Evolutionary conservation across 1,140 invertebrate genomes (phyloP).

Genomic region (Nebria ingens): DNA sequence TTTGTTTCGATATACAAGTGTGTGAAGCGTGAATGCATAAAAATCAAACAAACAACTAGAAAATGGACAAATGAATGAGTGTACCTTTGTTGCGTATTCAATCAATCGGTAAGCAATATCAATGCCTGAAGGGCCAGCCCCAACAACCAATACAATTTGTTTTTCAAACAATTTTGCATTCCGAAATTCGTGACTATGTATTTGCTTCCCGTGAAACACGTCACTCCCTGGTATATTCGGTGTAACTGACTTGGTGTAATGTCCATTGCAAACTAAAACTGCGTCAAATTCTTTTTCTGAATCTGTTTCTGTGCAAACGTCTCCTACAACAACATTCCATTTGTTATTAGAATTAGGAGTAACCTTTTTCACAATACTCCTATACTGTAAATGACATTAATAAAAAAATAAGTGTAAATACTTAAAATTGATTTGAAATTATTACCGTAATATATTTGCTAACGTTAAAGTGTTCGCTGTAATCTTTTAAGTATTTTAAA

Average conservation of each 20-base stretch:
- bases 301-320: slow-evolving; percentile 31
- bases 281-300: slow-evolving; percentile 40
- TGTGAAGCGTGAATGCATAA: too few species aligned
- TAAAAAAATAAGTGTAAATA: slow-evolving; percentile 12
- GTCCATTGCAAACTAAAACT: slow-evolving; percentile 56
- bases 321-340: slow-evolving; percentile 35
- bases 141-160: slow-evolving; percentile 53
- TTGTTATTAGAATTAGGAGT: slow-evolving; percentile 19
- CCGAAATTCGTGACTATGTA: slow-evolving; percentile 62
- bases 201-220: slow-evolving; percentile 42
- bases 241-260: slow-evolving; percentile 50
- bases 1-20: too few species aligned
- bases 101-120: slow-evolving; percentile 43
- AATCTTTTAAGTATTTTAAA: slow-evolving; percentile 50
- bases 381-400: slow-evolving; percentile 21
- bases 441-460: slow-evolving; percentile 41
- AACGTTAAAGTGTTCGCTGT: slow-evolving; percentile 44
- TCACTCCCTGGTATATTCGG: slow-evolving; percentile 45
- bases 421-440: slow-evolving; percentile 31
- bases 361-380: slow-evolving; percentile 29
- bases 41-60: too few species aligned
- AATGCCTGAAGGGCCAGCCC: slow-evolving; percentile 53
- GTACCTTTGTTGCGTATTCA: slow-evolving; percentile 12
- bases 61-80: too few species aligned
- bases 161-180: slow-evolving; percentile 41